Percentiles rank a stretch among this genome's conserved stretches.
Conservation (phyloP, 1,140 invertebrate genomes). For the Bombus impatiens region DNA sequence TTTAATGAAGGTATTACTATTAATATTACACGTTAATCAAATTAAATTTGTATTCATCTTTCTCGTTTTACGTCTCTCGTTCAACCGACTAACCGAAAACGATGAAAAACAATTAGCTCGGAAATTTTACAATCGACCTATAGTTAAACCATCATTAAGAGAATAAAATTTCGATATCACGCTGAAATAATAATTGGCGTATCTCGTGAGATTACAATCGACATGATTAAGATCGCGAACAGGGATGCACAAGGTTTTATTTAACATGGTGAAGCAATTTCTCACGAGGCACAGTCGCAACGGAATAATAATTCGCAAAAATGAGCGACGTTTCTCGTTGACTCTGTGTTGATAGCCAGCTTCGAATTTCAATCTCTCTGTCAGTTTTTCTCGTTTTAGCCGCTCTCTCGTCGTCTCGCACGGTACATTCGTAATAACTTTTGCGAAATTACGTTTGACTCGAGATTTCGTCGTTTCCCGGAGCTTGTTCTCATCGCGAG, state of each 20-base stretch:
- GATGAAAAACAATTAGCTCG: neutral
- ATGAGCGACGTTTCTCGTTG: neutral
- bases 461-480: constrained; percentile 12
- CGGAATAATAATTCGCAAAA: constrained; percentile 13
- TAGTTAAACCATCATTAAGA: too few species aligned
- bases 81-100: neutral
- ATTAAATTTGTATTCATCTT: neutral
- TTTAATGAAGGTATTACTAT: neutral
- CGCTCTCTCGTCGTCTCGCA: neutral
- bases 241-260: neutral
- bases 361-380: constrained; percentile 13
- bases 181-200: neutral
- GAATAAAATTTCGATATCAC: too few species aligned
- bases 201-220: neutral
- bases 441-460: constrained; percentile 25
- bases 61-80: neutral
- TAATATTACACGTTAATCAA: neutral
- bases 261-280: neutral
- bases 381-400: neutral
- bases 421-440: constrained; percentile 28
- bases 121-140: too few species aligned
- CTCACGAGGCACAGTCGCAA: neutral
- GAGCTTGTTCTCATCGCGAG: neutral
- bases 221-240: neutral
- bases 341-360: neutral